phyloP scores from a whole-genome alignment of 2,113 vertebrate species.

The Typhlomys cinereus region DNA sequence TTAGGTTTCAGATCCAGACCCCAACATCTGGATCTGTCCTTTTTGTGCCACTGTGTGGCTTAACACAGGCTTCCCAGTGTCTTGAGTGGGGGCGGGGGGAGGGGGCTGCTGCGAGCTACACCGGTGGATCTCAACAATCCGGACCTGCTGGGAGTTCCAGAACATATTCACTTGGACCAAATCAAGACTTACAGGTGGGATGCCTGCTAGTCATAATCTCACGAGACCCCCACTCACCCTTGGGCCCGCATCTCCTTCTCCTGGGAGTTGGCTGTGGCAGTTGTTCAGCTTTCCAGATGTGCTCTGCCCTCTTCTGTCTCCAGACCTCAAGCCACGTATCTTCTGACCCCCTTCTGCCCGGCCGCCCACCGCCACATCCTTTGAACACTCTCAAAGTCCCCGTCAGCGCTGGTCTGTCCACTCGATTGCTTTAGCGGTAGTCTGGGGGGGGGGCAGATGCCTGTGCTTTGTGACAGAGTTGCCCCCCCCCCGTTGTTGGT shows the following conservation, averaged over 20 bases:
- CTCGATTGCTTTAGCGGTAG: fast-evolving
- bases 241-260: neutral
- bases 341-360: fast-evolving
- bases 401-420: fast-evolving
- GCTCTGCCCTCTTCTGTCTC: neutral
- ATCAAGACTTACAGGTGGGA: neutral
- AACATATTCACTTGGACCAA: fast-evolving
- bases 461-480: fast-evolving
- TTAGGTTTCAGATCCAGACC: neutral
- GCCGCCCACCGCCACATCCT: neutral
- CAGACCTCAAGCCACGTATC: fast-evolving
- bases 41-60: fast-evolving
- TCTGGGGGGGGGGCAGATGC: fast-evolving
- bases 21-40: neutral
- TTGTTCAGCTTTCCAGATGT: neutral
- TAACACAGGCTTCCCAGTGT: no score
- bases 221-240: neutral
- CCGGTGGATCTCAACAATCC: no score
- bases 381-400: neutral
- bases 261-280: fast-evolving
- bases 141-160: fast-evolving
- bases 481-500: no score
- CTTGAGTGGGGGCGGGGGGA: neutral
- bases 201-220: neutral
- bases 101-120: no score